A percentile compares a stretch with the other conserved stretches of the same genome.
These are phyloP conservation scores for Spinibarbus caldwelli DNA, from an alignment of 2,797 vertebrate species.

Conservation along the genomic window DNA sequence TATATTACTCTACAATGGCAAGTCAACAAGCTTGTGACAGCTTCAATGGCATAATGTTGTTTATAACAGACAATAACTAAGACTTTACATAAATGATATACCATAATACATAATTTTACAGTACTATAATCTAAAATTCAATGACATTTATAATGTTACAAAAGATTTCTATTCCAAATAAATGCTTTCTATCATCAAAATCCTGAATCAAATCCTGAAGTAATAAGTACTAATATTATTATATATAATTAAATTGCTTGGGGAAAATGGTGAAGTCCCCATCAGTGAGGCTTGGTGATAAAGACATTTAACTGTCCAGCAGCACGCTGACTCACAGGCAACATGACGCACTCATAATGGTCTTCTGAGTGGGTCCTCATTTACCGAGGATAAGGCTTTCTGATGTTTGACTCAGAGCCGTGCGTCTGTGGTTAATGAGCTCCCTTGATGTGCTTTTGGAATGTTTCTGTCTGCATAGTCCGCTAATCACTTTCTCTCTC, in stretches of 20 bases:
- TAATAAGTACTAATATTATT: not conserved
- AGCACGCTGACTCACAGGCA: constrained; percentile 10
- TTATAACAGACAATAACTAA: not conserved
- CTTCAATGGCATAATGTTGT: not conserved
- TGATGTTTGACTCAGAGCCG: constrained; percentile 13
- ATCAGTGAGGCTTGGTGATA: not conserved
- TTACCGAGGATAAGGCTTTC: constrained; percentile 20
- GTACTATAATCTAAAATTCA: not conserved
- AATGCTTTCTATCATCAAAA: not conserved
- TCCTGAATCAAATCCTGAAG: no score
- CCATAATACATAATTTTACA: not conserved
- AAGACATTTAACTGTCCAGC: constrained; percentile 26
- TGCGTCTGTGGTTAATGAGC: constrained; percentile 23
- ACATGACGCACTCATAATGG: not conserved
- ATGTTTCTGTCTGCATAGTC: constrained; percentile 4
- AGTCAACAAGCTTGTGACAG: not conserved
- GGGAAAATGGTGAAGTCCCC: not conserved
- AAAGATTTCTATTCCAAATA: not conserved
- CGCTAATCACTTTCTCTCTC: constrained; percentile 15
- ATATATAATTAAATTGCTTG: not conserved
- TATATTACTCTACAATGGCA: not conserved
- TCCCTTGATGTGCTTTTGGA: constrained; percentile 24
- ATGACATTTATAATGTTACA: no score
- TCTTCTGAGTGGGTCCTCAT: constrained; percentile 29
- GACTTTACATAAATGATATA: not conserved